Evolutionary conservation across 1,140 invertebrate species (phyloP).

Genomic region (Neotoxoptera formosana): DNA sequence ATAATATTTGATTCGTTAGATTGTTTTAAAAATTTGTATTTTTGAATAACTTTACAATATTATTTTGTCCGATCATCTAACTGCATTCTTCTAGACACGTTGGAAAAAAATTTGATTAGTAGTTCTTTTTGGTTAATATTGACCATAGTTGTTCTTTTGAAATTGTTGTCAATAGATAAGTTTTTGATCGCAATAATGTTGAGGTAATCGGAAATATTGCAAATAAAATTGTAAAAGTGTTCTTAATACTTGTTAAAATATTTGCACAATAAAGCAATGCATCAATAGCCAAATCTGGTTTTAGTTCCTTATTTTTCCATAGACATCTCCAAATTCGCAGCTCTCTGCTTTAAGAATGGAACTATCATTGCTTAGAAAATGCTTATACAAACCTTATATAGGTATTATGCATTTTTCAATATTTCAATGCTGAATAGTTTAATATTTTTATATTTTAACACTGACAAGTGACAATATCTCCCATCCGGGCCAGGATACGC

Average conservation of each 20-base stretch:
- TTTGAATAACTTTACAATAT: neutral
- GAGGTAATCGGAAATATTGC: neutral
- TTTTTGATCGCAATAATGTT: neutral
- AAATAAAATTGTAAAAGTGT: neutral
- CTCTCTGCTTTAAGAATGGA: neutral
- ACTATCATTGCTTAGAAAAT: neutral
- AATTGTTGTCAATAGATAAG: neutral
- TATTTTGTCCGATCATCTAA: neutral
- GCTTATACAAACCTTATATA: neutral
- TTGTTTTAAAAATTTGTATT: neutral
- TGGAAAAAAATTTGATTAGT: neutral
- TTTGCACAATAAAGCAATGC: neutral
- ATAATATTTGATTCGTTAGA: no score
- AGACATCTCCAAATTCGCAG: neutral
- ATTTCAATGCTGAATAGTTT: neutral
- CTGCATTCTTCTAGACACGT: neutral
- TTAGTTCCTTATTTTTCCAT: neutral
- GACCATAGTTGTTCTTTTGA: neutral
- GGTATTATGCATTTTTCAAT: rapidly evolving
- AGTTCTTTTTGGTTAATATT: neutral
- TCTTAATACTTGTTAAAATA: neutral
- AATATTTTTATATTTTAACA: neutral
- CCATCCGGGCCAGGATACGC: no score
- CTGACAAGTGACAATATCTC: no score
- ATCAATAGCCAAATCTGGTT: neutral